phyloP scores from a whole-genome alignment of 2,113 vertebrate species.

The Potamarius usumacintae region DNA sequence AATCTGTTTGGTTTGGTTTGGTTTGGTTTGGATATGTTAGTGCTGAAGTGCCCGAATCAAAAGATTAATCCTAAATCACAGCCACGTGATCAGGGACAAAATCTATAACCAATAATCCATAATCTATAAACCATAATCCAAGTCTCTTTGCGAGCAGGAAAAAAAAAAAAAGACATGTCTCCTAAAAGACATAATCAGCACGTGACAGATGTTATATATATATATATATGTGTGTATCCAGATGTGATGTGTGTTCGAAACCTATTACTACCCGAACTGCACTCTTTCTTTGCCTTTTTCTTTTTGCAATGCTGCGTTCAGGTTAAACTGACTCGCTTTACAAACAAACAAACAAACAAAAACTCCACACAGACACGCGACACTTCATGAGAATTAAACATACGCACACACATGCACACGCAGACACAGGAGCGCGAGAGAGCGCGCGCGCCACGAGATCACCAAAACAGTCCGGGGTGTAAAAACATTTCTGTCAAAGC shows the following conservation, averaged over 20 bases:
- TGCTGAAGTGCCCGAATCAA: not conserved
- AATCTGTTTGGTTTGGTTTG: not conserved
- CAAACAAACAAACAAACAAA: too few species aligned
- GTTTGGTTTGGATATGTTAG: not conserved
- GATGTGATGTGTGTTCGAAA: not conserved
- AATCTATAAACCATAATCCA: too few species aligned
- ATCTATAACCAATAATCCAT: not conserved
- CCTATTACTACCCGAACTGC: too few species aligned
- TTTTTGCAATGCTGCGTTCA: not conserved
- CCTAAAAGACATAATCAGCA: not conserved
- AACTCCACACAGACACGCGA: conserved; percentile 15
- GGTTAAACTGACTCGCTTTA: not conserved
- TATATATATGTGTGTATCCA: too few species aligned
- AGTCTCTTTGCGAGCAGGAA: not conserved
- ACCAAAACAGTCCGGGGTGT: conserved; percentile 10
- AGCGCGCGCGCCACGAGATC: conserved; percentile 1
- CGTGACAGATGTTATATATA: not conserved
- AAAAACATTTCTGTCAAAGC: conserved; percentile 53
- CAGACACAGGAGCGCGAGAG: not conserved
- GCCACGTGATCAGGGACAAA: not conserved
- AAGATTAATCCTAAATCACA: too few species aligned
- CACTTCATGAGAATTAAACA: not conserved
- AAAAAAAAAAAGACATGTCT: not conserved
- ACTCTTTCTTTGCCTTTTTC: not conserved
- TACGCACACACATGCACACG: not conserved